phyloP scores from a whole-genome alignment of 2,113 vertebrate genomes.

The Hypanus sabinus region DNA sequence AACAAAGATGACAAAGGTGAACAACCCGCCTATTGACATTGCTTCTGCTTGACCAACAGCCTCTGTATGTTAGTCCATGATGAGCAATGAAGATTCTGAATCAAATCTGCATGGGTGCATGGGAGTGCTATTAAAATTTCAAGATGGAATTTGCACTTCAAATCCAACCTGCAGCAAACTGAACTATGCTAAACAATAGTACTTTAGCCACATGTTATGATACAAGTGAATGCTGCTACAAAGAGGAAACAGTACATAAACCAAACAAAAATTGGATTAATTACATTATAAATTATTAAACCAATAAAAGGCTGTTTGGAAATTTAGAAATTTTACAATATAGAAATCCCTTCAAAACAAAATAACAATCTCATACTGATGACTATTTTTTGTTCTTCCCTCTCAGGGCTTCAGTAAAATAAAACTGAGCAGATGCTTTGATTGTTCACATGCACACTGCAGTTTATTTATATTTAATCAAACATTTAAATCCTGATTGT shows the following conservation, averaged over 20 bases:
- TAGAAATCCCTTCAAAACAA: background rate
- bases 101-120: too few relatives aligned
- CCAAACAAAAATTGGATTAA: background rate
- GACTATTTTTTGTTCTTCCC: background rate
- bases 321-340: background rate
- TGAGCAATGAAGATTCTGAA: too few relatives aligned
- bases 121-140: too few relatives aligned
- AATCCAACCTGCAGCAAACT: background rate
- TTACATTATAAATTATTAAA: background rate
- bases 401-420: background rate
- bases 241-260: background rate
- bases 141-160: too few relatives aligned
- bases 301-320: background rate
- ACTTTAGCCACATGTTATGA: background rate
- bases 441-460: background rate
- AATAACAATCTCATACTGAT: background rate
- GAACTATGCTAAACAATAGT: background rate
- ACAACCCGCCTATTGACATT: too few relatives aligned
- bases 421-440: background rate
- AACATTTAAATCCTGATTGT: background rate
- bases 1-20: too few relatives aligned
- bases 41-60: too few relatives aligned
- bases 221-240: background rate
- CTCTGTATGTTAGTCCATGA: too few relatives aligned
- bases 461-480: background rate